Evolutionary conservation across 2,797 vertebrate genomes (phyloP), one percentile per base, ranked within the genome.

Genomic region (Cynodonichthys magdalenae): DNA sequence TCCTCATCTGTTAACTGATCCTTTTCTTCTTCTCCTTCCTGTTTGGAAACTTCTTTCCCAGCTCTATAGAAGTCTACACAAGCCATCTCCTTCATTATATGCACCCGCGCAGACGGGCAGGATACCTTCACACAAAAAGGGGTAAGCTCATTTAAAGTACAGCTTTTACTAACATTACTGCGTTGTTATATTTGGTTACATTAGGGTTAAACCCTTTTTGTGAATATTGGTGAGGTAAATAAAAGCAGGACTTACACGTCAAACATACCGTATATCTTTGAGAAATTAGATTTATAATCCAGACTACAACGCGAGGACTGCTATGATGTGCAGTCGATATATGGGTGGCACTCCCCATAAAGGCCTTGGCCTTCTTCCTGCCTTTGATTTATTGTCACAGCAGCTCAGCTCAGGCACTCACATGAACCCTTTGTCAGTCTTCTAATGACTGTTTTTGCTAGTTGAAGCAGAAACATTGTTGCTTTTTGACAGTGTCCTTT

Each of bases 361-460:
- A 91, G 91, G 87, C 89, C 89, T 82, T 89, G 86, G 92, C 92
- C 90, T 91, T 92, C 92, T 92, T 92, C 81, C 74, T 80, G 44
- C 18, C 17, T 79, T 52, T 95, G 94, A 95, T 95, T 95, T 94
- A 95, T 92, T 79, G 90, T 86, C 87, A 56, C 31, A 74, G 82
- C 83, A 81, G 86, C 91, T 83, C 80, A 82, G 91, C 92, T 81
- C 80, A 89, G 91, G 91, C 83, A 79, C 87, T 88, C 92, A 93
- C 91, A 84, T 92, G 91, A 94, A 95, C 93, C 92, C 92, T 92
- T 89, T 92, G 92, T 93, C 92, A 91, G 83, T 71, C 72, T 85
- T 71, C 89, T 94, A 92, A 94, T 92, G 89, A 93, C 87, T 89
- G 91, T 93, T 93, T 81, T 69, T 76, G 69, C 91, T 90, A 87